These are phyloP conservation scores for Acleris emargana DNA, from an alignment of 2,888 invertebrate genomes.

Conservation along the genomic window DNA sequence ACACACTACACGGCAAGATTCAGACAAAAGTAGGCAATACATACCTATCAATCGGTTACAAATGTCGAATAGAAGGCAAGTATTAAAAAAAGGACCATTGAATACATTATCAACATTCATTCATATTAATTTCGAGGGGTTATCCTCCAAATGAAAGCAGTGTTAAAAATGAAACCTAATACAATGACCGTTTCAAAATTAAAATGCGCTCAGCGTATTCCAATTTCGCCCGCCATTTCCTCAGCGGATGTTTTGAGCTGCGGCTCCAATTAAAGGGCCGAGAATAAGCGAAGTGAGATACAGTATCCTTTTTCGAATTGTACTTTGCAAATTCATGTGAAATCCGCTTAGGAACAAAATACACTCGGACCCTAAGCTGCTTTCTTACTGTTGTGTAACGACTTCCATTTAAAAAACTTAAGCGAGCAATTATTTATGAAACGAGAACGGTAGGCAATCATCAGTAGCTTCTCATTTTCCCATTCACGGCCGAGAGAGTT, in stretches of 20 bases:
- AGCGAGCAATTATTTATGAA: slow-evolving; percentile 25
- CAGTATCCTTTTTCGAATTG: not conserved
- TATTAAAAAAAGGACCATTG: not conserved
- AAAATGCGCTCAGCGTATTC: slow-evolving; percentile 59
- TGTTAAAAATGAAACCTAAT: slow-evolving; percentile 14
- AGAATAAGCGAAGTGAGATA: slow-evolving; percentile 41
- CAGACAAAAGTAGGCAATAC: too few species aligned
- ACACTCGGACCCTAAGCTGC: too few species aligned
- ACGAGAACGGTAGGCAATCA: slow-evolving; percentile 42
- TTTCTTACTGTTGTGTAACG: not conserved
- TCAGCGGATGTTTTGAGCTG: slow-evolving; percentile 53
- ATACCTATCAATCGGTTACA: too few species aligned
- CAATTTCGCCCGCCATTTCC: slow-evolving; percentile 55
- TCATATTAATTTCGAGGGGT: slow-evolving; percentile 11
- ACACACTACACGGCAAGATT: too few species aligned
- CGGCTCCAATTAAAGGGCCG: slow-evolving; percentile 60
- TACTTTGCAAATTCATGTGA: slow-evolving; percentile 1
- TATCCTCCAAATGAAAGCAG: slow-evolving; percentile 2
- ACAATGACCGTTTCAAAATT: slow-evolving; percentile 52
- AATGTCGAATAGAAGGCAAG: not conserved
- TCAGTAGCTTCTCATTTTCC: slow-evolving; percentile 43
- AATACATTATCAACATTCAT: slow-evolving; percentile 15
- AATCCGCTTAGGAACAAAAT: not conserved
- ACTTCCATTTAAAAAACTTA: slow-evolving; percentile 1
- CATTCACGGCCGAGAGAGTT: slow-evolving; percentile 51